Conservation (phyloP, 2,797 vertebrate species). For the Hypotaenidia philippensis region DNA sequence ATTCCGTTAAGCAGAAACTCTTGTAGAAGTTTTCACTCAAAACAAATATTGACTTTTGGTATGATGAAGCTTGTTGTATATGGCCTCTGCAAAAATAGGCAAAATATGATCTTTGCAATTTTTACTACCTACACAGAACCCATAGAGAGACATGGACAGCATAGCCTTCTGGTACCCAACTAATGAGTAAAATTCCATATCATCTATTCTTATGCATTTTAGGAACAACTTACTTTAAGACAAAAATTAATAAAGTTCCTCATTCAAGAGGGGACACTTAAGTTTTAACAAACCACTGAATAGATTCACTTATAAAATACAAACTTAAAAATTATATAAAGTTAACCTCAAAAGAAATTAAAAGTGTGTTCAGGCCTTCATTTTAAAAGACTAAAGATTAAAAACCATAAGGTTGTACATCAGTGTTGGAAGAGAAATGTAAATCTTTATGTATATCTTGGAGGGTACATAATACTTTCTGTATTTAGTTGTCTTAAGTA, state of each 20-base stretch:
- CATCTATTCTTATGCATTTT: not conserved
- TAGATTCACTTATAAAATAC: not conserved
- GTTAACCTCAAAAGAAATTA: not conserved
- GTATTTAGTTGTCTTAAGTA: not conserved
- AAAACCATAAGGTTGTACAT: rapidly evolving
- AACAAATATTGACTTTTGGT: not conserved
- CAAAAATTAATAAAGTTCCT: not conserved
- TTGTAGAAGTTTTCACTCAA: not conserved
- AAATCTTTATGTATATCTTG: not conserved
- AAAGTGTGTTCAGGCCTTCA: not conserved
- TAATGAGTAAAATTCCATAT: not conserved
- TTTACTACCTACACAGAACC: not conserved
- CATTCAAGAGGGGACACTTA: not conserved
- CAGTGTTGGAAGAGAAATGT: not conserved
- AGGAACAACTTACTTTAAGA: not conserved
- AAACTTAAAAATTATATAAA: not conserved
- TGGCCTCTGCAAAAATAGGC: not conserved
- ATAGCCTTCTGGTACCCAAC: not conserved
- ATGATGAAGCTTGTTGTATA: not conserved
- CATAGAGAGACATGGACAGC: rapidly evolving
- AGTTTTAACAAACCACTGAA: not conserved
- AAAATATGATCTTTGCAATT: not conserved
- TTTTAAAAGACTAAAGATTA: not conserved
- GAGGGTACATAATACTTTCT: not conserved
- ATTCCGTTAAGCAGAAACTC: not conserved